Percentiles rank a stretch among this genome's conserved stretches.
phyloP scores from a whole-genome alignment of 2,113 vertebrate genomes.

The Aegotheles bennettii region DNA sequence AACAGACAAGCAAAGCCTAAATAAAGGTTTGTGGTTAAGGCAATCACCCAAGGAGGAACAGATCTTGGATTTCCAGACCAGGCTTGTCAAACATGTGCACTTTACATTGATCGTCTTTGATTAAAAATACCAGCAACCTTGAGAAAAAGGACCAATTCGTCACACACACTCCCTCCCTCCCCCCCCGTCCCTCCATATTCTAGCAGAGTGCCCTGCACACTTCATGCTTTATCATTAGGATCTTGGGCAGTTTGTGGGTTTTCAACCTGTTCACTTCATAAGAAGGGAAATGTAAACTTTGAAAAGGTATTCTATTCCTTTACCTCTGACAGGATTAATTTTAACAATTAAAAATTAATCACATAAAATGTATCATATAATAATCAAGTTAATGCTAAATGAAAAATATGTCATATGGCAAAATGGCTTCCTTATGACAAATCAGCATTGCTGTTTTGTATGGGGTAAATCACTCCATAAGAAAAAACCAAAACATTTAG shows the following conservation, averaged over 20 bases:
- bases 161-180: too few relatives aligned
- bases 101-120: not conserved
- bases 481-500: conserved; percentile 32
- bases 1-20: not conserved
- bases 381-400: conserved; percentile 43
- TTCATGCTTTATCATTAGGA: conserved; percentile 6
- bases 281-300: conserved; percentile 8
- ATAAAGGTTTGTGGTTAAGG: not conserved
- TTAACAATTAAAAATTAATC: conserved; percentile 41
- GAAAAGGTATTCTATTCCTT: conserved; percentile 11
- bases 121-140: not conserved
- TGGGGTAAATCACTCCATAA: conserved; percentile 39
- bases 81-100: fast-evolving
- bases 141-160: not conserved
- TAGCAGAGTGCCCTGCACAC: not conserved
- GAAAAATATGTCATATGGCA: conserved; percentile 18
- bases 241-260: not conserved
- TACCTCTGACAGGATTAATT: conserved; percentile 12
- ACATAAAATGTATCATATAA: conserved; percentile 39
- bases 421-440: conserved; percentile 53
- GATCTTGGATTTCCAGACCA: not conserved
- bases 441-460: conserved; percentile 43
- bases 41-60: not conserved
- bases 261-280: conserved; percentile 11
- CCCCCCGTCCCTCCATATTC: not conserved